phyloP scores from a whole-genome alignment of 2,113 vertebrate species.

The Paralichthys olivaceus region DNA sequence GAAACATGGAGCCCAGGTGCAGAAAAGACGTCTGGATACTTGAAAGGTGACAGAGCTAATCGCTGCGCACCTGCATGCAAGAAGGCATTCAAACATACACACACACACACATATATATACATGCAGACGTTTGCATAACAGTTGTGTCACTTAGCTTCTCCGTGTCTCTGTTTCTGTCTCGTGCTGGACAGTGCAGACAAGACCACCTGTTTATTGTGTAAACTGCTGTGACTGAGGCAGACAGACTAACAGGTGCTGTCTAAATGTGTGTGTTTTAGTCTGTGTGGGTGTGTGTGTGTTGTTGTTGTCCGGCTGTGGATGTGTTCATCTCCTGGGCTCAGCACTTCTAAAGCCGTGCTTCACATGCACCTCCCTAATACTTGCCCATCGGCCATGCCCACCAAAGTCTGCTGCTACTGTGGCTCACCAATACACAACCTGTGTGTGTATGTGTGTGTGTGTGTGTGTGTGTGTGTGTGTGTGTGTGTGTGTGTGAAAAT shows the following conservation, averaged over 20 bases:
- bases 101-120: constrained; percentile 7
- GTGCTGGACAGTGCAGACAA: constrained; percentile 7
- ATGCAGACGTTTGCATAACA: constrained; percentile 12
- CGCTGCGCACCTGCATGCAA: background rate
- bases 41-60: background rate
- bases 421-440: background rate
- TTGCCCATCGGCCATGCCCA: background rate
- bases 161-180: constrained; percentile 15
- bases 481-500: background rate
- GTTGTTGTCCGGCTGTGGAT: constrained; percentile 13
- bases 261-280: constrained; percentile 1
- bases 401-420: constrained; percentile 24
- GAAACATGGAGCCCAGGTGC: too few species aligned
- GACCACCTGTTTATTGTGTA: constrained; percentile 77
- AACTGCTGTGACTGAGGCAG: constrained; percentile 40
- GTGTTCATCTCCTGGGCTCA: constrained; percentile 74
- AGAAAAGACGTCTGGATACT: too few species aligned
- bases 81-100: background rate
- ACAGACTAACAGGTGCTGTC: constrained; percentile 66
- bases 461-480: constrained; percentile 11
- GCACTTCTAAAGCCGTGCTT: constrained; percentile 64
- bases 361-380: background rate
- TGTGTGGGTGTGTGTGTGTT: constrained; percentile 2
- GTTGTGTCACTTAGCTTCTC: constrained; percentile 29
- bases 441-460: constrained; percentile 12